Base-by-base conservation (phyloP, 2,888 invertebrate genomes). In the Apantesis nais region DNA sequence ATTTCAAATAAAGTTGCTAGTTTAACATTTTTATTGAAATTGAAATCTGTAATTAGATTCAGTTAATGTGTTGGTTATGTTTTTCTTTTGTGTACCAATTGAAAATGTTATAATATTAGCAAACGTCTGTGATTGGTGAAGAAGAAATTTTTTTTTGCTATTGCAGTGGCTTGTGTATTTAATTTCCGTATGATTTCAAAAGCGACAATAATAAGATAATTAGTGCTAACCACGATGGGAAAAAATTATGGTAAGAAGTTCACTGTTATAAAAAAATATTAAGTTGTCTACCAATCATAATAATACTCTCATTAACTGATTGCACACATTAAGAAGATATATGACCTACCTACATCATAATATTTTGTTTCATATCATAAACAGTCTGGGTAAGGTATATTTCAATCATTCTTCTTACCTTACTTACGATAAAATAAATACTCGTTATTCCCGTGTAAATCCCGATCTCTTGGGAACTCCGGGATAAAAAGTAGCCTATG, bases 201-300 rank as follows among this genome's bases (percentile, higher is more conserved):
- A 71, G 80, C 78, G 81, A n/a, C 71, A 74, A 71, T 72, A 74
- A 71, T 72, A 74, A 66, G 58, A 19, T 66, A 66, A 66, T 11
- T 70, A 63, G 44, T 76, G 58, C 7, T 34, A 73, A 62, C 60
- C 58, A 73, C 68, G 25, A 93, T 93, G 93, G 90, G 89, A 70
- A 92, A 92, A 84, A 90, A 91, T 80, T 92, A 90, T 75, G 93
- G 93, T 93, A 80, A 86, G n/a, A n/a, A n/a, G 90, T 86, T 66
- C 22, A 37, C 39, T 62, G 25, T 41, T 66, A 37, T 19, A 39
- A 12, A 55, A 22, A 37, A 25, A 12, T 41, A 31, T 14, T 16
- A 11, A 41, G 29, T 25, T 39, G 31, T 7, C 2, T 58, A 22
- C 12, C 16, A n/a, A 25, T 8, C 58, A 4, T 25, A 58, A 14